Base-by-base conservation (phyloP, 1,140 invertebrate genomes). In the Goniozus legneri region DNA sequence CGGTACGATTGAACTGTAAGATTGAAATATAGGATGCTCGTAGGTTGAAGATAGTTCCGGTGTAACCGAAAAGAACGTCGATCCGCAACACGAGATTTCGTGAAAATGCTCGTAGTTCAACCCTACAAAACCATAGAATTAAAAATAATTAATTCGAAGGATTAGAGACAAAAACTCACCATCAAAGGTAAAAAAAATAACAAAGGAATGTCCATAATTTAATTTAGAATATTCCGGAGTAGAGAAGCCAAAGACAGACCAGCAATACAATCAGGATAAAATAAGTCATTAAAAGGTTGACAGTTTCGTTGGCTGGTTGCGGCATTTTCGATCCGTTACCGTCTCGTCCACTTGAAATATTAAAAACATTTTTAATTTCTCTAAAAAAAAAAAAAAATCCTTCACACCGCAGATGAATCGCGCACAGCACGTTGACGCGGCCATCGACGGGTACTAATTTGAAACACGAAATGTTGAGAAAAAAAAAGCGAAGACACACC, bases 201-300 rank as follows among this genome's bases (percentile, higher is more conserved):
- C n/a, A n/a, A n/a, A n/a, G 52, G 44, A 52, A 48, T 47, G 37
- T 52, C 15, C 36, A n/a, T 21, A 21, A 32, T 34, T 19, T n/a
- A n/a, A 3, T 50, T 65, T 75, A 75, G 45, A 71, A 69, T 31
- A 73, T 33, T n/a, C 71, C 73, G 1, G 72, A 69, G 53, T 79
- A 79, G 0, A 79, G 54, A 12, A 77, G 36, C 69, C 75, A 79
- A 14, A 79, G 60, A 2, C 71, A 67, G n/a, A 76, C 58, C 10
- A 79, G 56, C 13, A 79, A 59, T 16, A 76, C 48, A 14, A 79
- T 64, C 2, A 79, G 60, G 34, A 79, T 79, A 8, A 76, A 59
- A 45, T 78, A 79, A 3, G 77, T 79, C n/a, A 70, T 77, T 27
- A 78, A 47, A 41, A 79, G 60, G 44, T 76, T 77, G 36, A 64